phyloP scores from a whole-genome alignment of 1,140 invertebrate genomes.

The Lepidurus arcticus region DNA sequence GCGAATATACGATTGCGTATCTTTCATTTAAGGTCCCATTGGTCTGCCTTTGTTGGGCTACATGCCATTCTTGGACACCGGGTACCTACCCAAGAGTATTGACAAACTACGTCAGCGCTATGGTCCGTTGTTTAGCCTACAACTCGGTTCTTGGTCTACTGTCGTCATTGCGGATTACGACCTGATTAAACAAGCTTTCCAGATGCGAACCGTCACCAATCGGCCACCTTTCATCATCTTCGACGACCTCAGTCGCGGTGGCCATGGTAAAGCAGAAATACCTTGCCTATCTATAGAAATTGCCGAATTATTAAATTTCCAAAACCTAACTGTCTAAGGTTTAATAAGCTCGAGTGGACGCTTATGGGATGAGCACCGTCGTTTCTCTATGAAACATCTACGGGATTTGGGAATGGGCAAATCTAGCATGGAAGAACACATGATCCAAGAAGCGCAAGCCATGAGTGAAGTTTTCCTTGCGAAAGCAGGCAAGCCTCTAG shows the following conservation, averaged over 20 bases:
- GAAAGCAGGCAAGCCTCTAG: neutral
- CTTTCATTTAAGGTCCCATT: neutral
- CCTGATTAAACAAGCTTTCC: slow-evolving; percentile 25
- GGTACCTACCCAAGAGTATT: neutral
- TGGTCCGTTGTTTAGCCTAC: slow-evolving; percentile 22
- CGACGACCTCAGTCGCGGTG: slow-evolving; percentile 16
- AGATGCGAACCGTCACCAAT: neutral
- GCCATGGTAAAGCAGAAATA: neutral
- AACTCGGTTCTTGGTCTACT: slow-evolving; percentile 23
- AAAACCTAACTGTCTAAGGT: neutral
- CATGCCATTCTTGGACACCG: slow-evolving; percentile 7
- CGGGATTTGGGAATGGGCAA: slow-evolving; percentile 35
- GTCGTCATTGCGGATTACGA: slow-evolving; percentile 28
- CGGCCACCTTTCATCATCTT: slow-evolving; percentile 16
- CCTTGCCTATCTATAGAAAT: neutral
- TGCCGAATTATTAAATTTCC: too few species aligned
- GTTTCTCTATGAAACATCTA: slow-evolving; percentile 36
- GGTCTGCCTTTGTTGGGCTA: slow-evolving; percentile 24
- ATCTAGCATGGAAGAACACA: slow-evolving; percentile 15
- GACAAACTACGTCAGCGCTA: slow-evolving; percentile 11
- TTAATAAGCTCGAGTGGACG: slow-evolving; percentile 27
- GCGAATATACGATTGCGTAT: too few species aligned
- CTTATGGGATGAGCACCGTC: slow-evolving; percentile 37
- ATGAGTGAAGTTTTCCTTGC: neutral
- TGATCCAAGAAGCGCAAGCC: slow-evolving; percentile 7